Evolutionary conservation across 2,888 invertebrate genomes (phyloP), one percentile per base, ranked within the genome.

Genomic region (Stenurella melanura): DNA sequence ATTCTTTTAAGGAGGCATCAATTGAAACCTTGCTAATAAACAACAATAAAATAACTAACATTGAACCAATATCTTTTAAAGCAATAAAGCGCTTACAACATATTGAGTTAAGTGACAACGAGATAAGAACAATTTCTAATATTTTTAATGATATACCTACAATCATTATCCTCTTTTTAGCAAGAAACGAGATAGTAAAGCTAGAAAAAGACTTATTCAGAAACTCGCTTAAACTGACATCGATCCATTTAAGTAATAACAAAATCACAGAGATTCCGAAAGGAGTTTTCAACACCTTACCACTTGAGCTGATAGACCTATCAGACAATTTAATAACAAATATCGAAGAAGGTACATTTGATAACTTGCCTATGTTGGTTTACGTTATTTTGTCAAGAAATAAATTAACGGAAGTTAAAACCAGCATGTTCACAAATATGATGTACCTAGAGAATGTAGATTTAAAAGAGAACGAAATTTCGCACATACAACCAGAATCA

Each of bases 281-380:
- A 5, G 60, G 26, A 0, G 17, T 19, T 67, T 67, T 67, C n/a
- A 9, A 21, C 18, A 67, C 26, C 7, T 21, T 67, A 21, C 42
- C 15, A 21, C 50, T 67, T 15, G 19, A 54, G 38, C 26, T 54
- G 26, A 50, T 67, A 21, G 50, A 42, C 19, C 42, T 67, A 42
- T 54, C 67, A 50, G n/a, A 54, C 5, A 67, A 67, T 54, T 1
- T 18, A 50, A 67, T 67, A 21, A 50, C 21, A 54, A 19, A 67
- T n/a, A 67, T 67, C 11, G 67, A 67, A 50, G 54, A 21, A 67
- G 67, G 67, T 3, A 26, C 54, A 18, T 67, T 67, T 19, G 67
- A 67, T 0, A 54, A 54, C 11, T 18, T 54, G 54, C 18, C 67
- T 2, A n/a, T 26, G 15, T n/a, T 67, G 19, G 9, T 15, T 12